These are phyloP conservation scores for Oryzias celebensis DNA, from an alignment of 2,113 vertebrate genomes.

Conservation along the genomic window DNA sequence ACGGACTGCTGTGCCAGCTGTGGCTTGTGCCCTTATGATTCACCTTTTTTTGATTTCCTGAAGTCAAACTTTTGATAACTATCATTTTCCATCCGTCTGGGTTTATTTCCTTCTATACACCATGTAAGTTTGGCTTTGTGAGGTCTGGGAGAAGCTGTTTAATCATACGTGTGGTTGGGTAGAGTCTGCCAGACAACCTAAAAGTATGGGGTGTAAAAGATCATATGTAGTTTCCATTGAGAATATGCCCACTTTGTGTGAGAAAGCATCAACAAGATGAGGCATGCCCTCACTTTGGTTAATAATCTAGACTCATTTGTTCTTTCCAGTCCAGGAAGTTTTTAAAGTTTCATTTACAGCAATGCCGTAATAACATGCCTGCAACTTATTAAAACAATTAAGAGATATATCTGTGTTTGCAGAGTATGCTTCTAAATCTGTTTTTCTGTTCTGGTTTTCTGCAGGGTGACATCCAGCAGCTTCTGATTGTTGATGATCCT, in stretches of 20 bases:
- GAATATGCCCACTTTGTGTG: constrained; percentile 9
- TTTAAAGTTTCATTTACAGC: neutral
- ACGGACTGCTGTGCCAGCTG: constrained; percentile 32
- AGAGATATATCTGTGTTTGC: neutral
- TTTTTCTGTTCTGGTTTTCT: constrained; percentile 24
- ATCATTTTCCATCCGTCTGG: constrained; percentile 48
- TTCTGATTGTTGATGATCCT: constrained; percentile 89
- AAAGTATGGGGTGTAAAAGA: constrained; percentile 12
- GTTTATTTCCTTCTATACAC: constrained; percentile 30
- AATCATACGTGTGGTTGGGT: constrained; percentile 20
- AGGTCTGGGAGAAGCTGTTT: constrained; percentile 40
- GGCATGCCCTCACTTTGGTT: constrained; percentile 10
- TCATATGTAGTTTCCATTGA: constrained; percentile 47
- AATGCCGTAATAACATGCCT: constrained; percentile 3
- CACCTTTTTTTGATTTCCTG: constrained; percentile 45
- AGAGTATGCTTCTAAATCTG: neutral
- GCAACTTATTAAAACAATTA: neutral
- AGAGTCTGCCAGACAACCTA: constrained; percentile 39
- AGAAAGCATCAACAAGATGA: constrained; percentile 32
- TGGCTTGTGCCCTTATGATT: constrained; percentile 27
- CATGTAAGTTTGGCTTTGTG: constrained; percentile 21
- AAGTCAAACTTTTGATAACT: constrained; percentile 44
- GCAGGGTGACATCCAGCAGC: constrained; percentile 97
- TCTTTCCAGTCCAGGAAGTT: constrained; percentile 1
- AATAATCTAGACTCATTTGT: constrained; percentile 1